Base-by-base conservation (phyloP, 2,888 invertebrate species). In the Acrobasis consociella region DNA sequence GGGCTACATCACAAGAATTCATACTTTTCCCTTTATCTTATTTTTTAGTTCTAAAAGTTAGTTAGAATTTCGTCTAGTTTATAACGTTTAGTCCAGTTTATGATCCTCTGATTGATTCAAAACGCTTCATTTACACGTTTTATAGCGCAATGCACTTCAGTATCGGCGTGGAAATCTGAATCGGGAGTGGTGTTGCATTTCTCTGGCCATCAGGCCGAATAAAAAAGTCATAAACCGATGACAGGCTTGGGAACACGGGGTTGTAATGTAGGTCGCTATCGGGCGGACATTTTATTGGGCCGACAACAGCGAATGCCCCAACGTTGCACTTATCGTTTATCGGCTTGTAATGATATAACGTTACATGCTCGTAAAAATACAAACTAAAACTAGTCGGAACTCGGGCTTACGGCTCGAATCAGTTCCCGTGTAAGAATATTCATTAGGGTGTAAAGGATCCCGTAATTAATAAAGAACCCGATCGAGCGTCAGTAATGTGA, bases 191-290 rank as follows among this genome's bases (percentile, higher is more conserved):
- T 89, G 79, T 89, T 89, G 87, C 88, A 85, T 91, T 89, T 89
- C 89, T 86, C 78, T 76, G 72, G 79, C 81, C 81, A 87, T 84
- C 83, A 84, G 82, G 81, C 81, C 83, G 82, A 89, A 91, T 91
- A 90, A 91, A 91, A 91, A 89, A 87, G 89, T 86, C 85, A 87
- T 91, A 91, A 91, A 91, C 82, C 79, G 81, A 85, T 86, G 87
- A 85, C 89, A 85, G 76, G 88, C 88, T 87, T 89, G 91, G 89
- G 91, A 91, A 91, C 82, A 86, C 80, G 74, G 85, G 82, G 78
- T 79, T 72, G 86, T 83, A 83, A 86, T 83, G 83, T 83, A 81
- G 84, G 81, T 80, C 82, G 85, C 82, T 88, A 85, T 83, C 83
- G 74, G 76, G 74, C 75, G 76, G 74, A 77, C 82, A 81, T 86